Base-by-base conservation (phyloP, 2,797 vertebrate genomes). In the Gallinago solitaria region DNA sequence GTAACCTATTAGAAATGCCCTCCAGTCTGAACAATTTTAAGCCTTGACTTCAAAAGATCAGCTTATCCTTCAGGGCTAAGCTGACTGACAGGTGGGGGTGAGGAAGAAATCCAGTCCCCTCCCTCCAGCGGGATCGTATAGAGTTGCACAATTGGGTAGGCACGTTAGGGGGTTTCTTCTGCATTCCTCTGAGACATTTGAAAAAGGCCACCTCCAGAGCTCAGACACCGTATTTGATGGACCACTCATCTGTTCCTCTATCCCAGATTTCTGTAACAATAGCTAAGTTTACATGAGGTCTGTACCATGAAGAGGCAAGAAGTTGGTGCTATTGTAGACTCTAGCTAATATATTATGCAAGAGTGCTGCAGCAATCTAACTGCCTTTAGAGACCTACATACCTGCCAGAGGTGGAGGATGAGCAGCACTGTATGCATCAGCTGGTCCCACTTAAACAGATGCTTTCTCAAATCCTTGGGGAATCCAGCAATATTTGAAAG, bases 21-120 rank as follows among this genome's bases (percentile, higher is more conserved):
- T 90, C 86, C 57, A 59, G 95, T 75, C 90, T 39, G 90, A 89
- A 73, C 68, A 87, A 93, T 88, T 88, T 94, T 89, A 95, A 94
- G 90, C 71, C 92, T 24, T 5, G 69, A 94, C 95, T 95, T 96
- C 95, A 95, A 94, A 96, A 95, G 94, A 54, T 33, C 92, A 69
- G 73, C 81, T 92, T 84, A 83, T 63, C 79, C 90, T 68, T 54
- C 12, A 47, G 86, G 75, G 28, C 83, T 90, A 48, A 89, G 86
- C 95, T 83, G 41, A 86, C 18, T 87, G 59, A 56, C 78, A 16
- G 41, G 83, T 82, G 63, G 39, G 70, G 92, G 68, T 77, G 77
- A 53, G 83, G 84, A 60, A 35, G 78, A 83, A 83, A 73, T 50
- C 47, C 91, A 32, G 30, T 39, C 41, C 18, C 51, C 73, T 65